Base-by-base conservation (phyloP, 2,797 vertebrate genomes). In the Acanthurus leucopareius region DNA sequence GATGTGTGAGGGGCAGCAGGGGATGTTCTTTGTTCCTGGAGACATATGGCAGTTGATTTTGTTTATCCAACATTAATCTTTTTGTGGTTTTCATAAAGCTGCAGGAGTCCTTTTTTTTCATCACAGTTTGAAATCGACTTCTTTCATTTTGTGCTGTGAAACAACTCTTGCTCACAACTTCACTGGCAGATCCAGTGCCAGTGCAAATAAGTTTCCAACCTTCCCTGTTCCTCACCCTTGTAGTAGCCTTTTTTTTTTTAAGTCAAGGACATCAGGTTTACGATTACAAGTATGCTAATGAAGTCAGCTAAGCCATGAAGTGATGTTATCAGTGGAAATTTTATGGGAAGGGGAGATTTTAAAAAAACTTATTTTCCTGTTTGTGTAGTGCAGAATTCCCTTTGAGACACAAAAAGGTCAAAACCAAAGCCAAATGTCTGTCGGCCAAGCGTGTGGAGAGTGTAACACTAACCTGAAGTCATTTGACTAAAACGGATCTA, bases 391-490 rank as follows among this genome's bases (percentile, higher is more conserved):
- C 71, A 77, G 66, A 80, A 84, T 78, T 91, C 86, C 88, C 87
- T 65, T 8, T 7, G 89, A 83, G 88, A 87, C 64, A 19, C 69
- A 22, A 44, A 78, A 63, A 90, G 91, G 91, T 94, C 88, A 89
- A 59, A 83, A 69, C 70, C 48, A 6, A 77, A 89, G 88, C 91
- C 81, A 81, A 89, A 81, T 53, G 88, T 86, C 52, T 86, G 86
- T 63, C 71, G 68, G 66, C 78, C 80, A 32, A 84, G 75, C 78
- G 69, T 79, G 87, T 49, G 69, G 79, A 90, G 89, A 80, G 48
- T 89, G 91, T 89, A 93, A 93, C 91, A 88, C 80, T 89, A 94
- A 92, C 88, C 92, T 82, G 53, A 84, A 89, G 89, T 83, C 84
- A 67, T 90, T 88, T 79, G 82, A 82, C 89, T 89, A 77, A 89